Base-by-base conservation (phyloP, 2,888 invertebrate species). In the Megalurothrips usitatus region DNA sequence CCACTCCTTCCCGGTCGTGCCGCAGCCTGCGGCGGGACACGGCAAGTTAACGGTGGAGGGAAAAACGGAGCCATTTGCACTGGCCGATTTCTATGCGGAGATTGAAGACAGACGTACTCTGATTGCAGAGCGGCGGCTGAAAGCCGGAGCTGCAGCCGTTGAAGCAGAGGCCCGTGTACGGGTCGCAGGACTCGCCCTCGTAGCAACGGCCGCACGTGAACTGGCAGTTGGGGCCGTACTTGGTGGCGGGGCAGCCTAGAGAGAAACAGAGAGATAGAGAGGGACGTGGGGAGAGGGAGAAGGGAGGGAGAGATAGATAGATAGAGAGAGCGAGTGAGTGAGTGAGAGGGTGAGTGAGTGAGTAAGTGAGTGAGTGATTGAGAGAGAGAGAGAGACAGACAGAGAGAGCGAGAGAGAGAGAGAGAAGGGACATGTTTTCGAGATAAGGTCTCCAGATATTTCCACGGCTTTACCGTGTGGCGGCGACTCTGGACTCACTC, bases 161-260 rank as follows among this genome's bases (percentile, higher is more conserved):
- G 23, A 26, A 9, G 68, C 68, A 75, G 68, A 12, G 26, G 9
- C 68, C 68, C 26, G 68, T 75, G 68, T 26, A 75, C 23, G 23
- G 23, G 68, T 75, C 68, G 12, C 68, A 75, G 68, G 68, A 26
- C 68, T n/a, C 68, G 68, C 68, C 68, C 23, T 75, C 23, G 68
- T 75, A 12, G 68, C 68, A 75, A 10, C 26, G 23, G 11, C 68
- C 68, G 68, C 68, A 75, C 26, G 23, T 26, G 68, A 75, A 75
- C 68, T 75, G 12, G 68, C 68, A 75, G 68, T 26, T 26, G 68
- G 68, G 68, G 23, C 68, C 68, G 68, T 26, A 75, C 68, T 75
- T 75, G 26, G 68, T 75, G 23, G 23, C 26, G 23, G 23, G 23
- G 26, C 68, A 75, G 23, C 23, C 68, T 75, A 26, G 19, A 58